Base-by-base conservation (phyloP, 23 tunicate species). In the Ciona savignyi region DNA sequence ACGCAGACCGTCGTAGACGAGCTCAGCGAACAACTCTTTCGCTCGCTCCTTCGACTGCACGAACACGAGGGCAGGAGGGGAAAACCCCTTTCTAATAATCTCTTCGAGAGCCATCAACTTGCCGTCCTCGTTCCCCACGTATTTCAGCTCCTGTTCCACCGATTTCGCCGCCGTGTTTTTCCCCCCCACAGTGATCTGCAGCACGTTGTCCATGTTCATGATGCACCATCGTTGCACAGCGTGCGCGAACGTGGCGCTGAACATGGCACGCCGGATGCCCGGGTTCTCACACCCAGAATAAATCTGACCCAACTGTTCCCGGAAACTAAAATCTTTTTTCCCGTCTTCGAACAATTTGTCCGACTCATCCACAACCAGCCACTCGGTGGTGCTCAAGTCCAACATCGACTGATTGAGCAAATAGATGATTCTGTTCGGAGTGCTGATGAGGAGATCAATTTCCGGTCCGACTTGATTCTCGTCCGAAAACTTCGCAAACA, bases 41-140 rank as follows among this genome's bases (percentile, higher is more conserved):
- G 97, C 97, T 56, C 97, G 63, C 23, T 91, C 87, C 74, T 91
- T 91, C 35, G 97, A 91, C 66, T 91, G 97, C 60, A 91, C 97
- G 72, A 91, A 91, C 11, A 91, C 62, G 1, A 91, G 82, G 2
- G 73, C 80, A 1, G 97, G 97, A 15, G 97, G 97, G 65, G 79
- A 42, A 62, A 91, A 91, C 4, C 97, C 97, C 20, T 62, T 63
- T 25, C 74, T 69, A 0, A 91, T 65, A 23, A 85, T 33, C 35
- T 84, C 74, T 49, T 74, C 63, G 2, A 91, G 51, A 32, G 97
- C 97, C 2, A 91, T 51, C 25, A 84, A 32, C 51, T 91, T 91
- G 32, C 97, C 97, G 15, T 82, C 61, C 76, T 91, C 97, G 65
- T 80, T 91, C 29, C 97, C 91, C 60, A 87, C 84, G 42, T 66